These are phyloP conservation scores for Premnoplex brunnescens DNA, from an alignment of 2,797 vertebrate genomes.

Conservation along the genomic window DNA sequence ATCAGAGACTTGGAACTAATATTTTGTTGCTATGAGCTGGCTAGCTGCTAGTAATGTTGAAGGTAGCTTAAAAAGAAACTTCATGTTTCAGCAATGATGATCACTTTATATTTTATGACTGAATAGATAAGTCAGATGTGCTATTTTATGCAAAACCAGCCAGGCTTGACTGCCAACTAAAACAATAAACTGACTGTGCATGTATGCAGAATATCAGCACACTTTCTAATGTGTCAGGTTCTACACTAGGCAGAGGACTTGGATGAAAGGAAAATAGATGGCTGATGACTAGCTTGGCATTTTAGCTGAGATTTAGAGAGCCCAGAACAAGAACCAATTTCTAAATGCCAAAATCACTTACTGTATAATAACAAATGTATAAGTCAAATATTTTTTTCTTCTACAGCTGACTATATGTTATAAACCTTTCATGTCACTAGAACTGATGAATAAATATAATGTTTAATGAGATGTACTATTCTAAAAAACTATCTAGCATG, in stretches of 20 bases:
- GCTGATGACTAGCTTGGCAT: conserved; percentile 39
- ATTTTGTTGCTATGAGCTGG: not conserved
- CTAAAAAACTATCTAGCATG: not conserved
- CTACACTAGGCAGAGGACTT: not conserved
- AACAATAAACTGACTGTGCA: not conserved
- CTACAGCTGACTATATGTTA: not conserved
- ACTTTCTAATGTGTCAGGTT: conserved; percentile 7
- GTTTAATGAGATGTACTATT: not conserved
- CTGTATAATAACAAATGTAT: not conserved
- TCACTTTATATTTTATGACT: not conserved
- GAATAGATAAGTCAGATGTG: not conserved
- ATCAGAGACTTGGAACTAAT: not conserved
- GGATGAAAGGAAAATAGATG: conserved; percentile 38
- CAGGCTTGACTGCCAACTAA: not conserved
- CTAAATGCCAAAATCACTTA: conserved; percentile 24
- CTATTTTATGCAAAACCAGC: not conserved
- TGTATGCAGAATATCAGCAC: conserved; percentile 6
- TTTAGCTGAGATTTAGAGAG: conserved; percentile 50
- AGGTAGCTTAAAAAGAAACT: not conserved
- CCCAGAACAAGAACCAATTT: conserved; percentile 24
- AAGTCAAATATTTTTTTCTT: conserved; percentile 8
- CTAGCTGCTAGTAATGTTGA: not conserved
- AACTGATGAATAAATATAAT: not conserved
- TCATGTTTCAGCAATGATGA: not conserved
- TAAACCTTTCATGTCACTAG: not conserved